Evolutionary conservation across 2,888 invertebrate species (phyloP).

Genomic region (Acanthosepion lycidas): DNA sequence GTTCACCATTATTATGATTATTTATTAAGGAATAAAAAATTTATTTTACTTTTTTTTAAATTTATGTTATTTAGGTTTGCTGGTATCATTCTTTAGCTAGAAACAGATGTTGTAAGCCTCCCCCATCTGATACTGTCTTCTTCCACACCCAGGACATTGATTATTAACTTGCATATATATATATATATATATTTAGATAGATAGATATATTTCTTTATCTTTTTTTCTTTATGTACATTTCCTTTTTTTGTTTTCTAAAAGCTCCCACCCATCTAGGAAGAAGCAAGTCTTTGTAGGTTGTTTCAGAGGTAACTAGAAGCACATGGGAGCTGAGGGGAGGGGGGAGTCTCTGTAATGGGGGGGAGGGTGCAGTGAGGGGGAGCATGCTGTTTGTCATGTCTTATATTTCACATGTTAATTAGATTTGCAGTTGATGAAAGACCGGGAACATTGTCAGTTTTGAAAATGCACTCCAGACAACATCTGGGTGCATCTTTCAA

Average conservation of each 20-base stretch:
- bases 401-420: background rate
- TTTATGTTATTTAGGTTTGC: too few relatives aligned
- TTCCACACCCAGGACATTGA: too few relatives aligned
- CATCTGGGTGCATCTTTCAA: background rate
- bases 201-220: too few relatives aligned
- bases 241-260: background rate
- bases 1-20: too few relatives aligned
- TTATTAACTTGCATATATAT: too few relatives aligned
- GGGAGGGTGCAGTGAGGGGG: background rate
- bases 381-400: background rate
- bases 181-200: too few relatives aligned
- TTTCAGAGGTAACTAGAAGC: constrained; percentile 17
- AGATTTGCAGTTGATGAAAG: constrained; percentile 33
- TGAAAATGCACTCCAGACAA: background rate
- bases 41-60: too few relatives aligned
- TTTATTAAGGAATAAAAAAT: too few relatives aligned
- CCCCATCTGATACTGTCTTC: too few relatives aligned
- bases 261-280: background rate
- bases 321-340: background rate
- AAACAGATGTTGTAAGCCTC: too few relatives aligned
- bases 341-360: background rate
- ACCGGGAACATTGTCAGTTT: constrained; percentile 23
- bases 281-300: constrained; percentile 8
- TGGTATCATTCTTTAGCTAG: too few relatives aligned
- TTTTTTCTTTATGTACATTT: too few relatives aligned